Conservation (phyloP, 1,140 invertebrate species). For the Drosophila kurseongensis region DNA sequence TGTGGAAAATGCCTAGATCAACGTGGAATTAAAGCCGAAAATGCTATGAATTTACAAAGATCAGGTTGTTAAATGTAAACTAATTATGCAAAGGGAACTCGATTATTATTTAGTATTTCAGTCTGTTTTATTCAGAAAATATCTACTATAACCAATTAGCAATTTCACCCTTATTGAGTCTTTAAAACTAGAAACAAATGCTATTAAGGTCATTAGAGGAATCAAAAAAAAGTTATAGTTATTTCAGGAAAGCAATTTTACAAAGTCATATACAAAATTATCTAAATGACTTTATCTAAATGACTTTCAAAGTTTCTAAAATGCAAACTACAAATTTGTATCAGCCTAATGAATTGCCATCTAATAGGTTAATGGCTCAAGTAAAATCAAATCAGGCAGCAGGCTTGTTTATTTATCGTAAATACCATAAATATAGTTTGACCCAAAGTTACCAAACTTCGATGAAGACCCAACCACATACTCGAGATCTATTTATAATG, state of each 20-base stretch:
- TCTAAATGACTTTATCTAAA: background rate
- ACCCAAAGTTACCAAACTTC: slow-evolving; percentile 42
- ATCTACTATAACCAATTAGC: too few relatives aligned
- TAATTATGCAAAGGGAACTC: background rate
- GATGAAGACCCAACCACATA: slow-evolving; percentile 45
- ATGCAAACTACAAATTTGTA: background rate
- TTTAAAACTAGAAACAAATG: too few relatives aligned
- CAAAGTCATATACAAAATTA: too few relatives aligned
- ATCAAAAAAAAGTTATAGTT: too few relatives aligned
- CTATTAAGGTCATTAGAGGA: too few relatives aligned
- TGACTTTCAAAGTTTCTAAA: background rate
- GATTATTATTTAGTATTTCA: background rate
- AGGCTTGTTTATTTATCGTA: slow-evolving; percentile 41
- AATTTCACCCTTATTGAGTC: too few relatives aligned
- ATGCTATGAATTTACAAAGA: background rate
- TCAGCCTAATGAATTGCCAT: background rate
- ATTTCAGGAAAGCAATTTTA: too few relatives aligned
- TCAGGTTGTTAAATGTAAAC: background rate
- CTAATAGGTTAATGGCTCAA: background rate
- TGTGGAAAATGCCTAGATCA: slow-evolving; percentile 6
- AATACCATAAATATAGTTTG: slow-evolving; percentile 40
- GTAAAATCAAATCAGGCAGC: slow-evolving; percentile 13
- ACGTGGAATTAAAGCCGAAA: slow-evolving; percentile 4
- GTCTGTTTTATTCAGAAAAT: too few relatives aligned
- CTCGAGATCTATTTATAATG: slow-evolving; percentile 49